Percentiles rank a stretch among this genome's conserved stretches.
Conservation (phyloP, 2,888 invertebrate genomes). For the Calameuta filiformis region DNA sequence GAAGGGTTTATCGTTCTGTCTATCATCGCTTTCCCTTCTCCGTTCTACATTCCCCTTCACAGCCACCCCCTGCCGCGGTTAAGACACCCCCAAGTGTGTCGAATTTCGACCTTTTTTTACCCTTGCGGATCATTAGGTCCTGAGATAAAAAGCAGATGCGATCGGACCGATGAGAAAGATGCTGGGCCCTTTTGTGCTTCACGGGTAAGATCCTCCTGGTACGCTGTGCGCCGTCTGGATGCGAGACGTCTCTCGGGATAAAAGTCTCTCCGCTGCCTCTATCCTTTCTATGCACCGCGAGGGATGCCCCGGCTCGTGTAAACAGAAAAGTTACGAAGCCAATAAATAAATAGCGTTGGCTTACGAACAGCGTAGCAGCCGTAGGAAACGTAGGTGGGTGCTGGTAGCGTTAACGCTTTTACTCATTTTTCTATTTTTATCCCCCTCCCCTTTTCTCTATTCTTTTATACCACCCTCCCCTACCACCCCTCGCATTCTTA, state of each 20-base stretch:
- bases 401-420: not conserved
- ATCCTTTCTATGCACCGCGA: not conserved
- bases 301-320: conserved; percentile 6
- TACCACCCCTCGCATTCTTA: not conserved
- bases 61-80: too few relatives aligned
- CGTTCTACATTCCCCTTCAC: not conserved
- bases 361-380: not conserved
- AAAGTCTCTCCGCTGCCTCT: conserved; percentile 1
- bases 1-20: not conserved
- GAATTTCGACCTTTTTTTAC: not conserved
- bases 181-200: not conserved
- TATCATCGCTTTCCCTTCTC: not conserved
- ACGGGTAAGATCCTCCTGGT: not conserved
- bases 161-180: not conserved
- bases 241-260: not conserved
- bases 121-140: not conserved
- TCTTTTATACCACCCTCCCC: not conserved
- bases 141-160: not conserved
- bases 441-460: not conserved
- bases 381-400: not conserved
- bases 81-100: not conserved
- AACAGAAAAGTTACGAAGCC: conserved; percentile 40
- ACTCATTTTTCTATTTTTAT: not conserved
- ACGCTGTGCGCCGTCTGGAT: not conserved
- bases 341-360: conserved; percentile 39